Base-by-base conservation (phyloP, 2,888 invertebrate genomes). In the Andrena flavipes region DNA sequence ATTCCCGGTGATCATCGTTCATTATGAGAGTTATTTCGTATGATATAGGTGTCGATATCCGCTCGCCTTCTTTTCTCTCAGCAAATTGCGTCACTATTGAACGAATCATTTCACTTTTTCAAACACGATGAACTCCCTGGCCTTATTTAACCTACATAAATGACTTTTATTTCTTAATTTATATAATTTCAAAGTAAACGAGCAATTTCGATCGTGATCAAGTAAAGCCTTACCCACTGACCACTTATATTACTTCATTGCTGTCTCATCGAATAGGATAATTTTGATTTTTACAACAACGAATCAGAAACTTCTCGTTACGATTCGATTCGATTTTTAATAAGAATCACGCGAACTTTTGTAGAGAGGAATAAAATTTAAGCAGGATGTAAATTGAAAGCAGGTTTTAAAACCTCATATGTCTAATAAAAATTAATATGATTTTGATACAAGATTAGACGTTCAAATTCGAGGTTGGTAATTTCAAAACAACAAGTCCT, bases 1-100 rank as follows among this genome's bases (percentile, higher is more conserved):
- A 67, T 78, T 73, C 51, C 8, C 26, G 54, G 20, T 63, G 70
- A 56, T 75, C 67, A 72, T 78, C 54, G 68, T 63, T 63, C 71
- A 70, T 80, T 71, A 67, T 75, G 68, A 60, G 63, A 60, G 33
- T 26, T 65, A 48, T 8, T 71, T 42, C 62, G 13, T 13, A 8
- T 26, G 59, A 23, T 54, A 16, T 6, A 51, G 10, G 23, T 1
- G 33, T 35, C 62, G 70, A 42, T 42, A 62, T 42, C 6, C 30
- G 2, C 10, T 23, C 20, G 3, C 10, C 35, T 26, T 4, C 56
- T 26, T 72, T 65, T 60, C 29, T 10, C 20, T 16, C 8, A 13
- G 6, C 7, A 42, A 76, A 76, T 63, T 63, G 30, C 54, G 26
- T n/a, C n/a, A 2, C 64, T 26, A 35, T 49, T 16, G 20, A 63